Percentiles rank a stretch among this genome's conserved stretches.
These are phyloP conservation scores for Drosophila watanabei DNA, from an alignment of 1,140 invertebrate species.

Conservation along the genomic window DNA sequence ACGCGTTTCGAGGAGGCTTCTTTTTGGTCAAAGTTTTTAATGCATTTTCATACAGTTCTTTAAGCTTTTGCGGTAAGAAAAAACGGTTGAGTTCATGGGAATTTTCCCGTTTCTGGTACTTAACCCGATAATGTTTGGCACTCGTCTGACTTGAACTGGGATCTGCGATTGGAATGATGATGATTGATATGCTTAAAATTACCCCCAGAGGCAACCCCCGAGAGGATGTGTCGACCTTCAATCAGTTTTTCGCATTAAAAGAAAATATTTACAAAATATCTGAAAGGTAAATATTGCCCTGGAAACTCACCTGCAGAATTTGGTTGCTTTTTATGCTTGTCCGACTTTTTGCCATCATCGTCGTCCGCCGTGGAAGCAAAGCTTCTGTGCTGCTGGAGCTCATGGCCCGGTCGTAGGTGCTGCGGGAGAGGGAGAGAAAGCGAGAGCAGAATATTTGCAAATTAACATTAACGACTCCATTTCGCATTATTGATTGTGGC, in stretches of 20 bases:
- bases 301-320: conserved; percentile 53
- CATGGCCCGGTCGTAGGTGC: conserved; percentile 47
- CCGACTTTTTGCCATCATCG: conserved; percentile 43
- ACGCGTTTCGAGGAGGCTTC: background rate
- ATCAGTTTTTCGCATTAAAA: conserved; percentile 56
- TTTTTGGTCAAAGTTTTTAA: background rate
- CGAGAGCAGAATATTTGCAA: conserved; percentile 49
- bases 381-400: conserved; percentile 66
- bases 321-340: conserved; percentile 63
- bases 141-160: background rate
- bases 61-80: background rate
- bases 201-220: too few relatives aligned
- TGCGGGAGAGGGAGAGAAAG: background rate
- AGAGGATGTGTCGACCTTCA: conserved; percentile 12
- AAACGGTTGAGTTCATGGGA: too few relatives aligned
- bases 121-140: background rate
- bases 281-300: conserved; percentile 29
- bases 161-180: conserved; percentile 24
- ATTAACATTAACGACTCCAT: conserved; percentile 75
- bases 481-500: conserved; percentile 68
- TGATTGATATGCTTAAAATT: conserved; percentile 30
- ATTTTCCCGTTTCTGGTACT: background rate
- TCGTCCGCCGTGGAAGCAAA: conserved; percentile 54
- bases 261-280: conserved; percentile 64
- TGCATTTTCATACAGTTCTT: background rate